Percentiles rank a stretch among this genome's conserved stretches.
Conservation (phyloP, 2,113 vertebrate genomes). For the Corythoichthys haematopterus region DNA sequence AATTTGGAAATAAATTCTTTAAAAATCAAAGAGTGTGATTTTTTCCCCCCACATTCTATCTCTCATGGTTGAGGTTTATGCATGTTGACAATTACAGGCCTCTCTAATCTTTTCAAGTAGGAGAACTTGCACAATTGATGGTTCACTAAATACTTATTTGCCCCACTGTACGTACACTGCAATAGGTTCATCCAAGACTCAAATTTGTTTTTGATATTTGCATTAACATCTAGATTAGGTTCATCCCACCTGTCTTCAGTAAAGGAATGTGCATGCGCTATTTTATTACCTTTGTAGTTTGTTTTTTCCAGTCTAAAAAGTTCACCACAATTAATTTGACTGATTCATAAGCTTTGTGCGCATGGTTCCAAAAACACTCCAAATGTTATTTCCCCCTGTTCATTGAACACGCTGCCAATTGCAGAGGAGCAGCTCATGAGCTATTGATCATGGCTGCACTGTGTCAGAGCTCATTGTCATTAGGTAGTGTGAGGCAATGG, state of each 20-base stretch:
- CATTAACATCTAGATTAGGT: background rate
- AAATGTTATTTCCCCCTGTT: slow-evolving; percentile 44
- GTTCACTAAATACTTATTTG: too few species aligned
- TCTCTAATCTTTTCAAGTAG: too few species aligned
- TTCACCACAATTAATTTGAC: slow-evolving; percentile 43
- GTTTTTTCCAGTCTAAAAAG: slow-evolving; percentile 23
- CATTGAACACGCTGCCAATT: slow-evolving; percentile 26
- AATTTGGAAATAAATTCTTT: too few species aligned
- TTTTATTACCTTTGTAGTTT: background rate
- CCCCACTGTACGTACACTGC: too few species aligned
- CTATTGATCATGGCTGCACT: slow-evolving; percentile 36
- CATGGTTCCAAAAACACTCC: slow-evolving; percentile 32
- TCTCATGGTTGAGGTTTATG: too few species aligned
- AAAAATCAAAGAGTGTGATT: too few species aligned
- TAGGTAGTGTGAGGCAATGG: slow-evolving; percentile 27
- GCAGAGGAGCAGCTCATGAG: slow-evolving; percentile 28
- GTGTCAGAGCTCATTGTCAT: slow-evolving; percentile 36
- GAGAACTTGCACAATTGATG: too few species aligned
- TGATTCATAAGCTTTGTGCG: slow-evolving; percentile 19
- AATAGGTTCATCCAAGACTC: background rate
- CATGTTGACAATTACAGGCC: too few species aligned
- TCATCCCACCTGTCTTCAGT: background rate
- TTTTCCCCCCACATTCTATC: too few species aligned
- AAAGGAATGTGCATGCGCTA: background rate
- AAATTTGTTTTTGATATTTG: background rate